These are phyloP conservation scores for Formica selysi DNA, from an alignment of 1,140 invertebrate genomes.

Conservation along the genomic window DNA sequence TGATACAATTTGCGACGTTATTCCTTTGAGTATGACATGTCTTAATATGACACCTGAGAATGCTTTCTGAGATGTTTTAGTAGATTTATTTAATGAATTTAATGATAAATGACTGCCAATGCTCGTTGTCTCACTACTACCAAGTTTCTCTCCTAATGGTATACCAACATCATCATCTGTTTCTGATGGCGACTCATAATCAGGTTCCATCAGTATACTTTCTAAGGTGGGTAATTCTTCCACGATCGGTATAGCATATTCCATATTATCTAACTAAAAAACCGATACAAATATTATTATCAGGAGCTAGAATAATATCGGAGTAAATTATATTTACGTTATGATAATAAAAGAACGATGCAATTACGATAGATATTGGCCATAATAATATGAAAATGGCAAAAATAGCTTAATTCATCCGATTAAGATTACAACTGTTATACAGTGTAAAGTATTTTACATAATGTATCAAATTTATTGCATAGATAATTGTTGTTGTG, in stretches of 20 bases:
- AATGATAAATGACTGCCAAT: slow-evolving; percentile 83
- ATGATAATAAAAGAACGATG: not conserved
- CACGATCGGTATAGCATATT: slow-evolving; percentile 93
- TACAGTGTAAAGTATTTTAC: slow-evolving; percentile 48
- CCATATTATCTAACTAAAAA: slow-evolving; percentile 91
- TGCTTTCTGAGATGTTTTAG: slow-evolving; percentile 83
- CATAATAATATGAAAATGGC: not conserved
- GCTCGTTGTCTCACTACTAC: slow-evolving; percentile 83
- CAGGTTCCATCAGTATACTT: slow-evolving; percentile 93
- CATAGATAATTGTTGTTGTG: not conserved
- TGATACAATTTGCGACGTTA: slow-evolving; percentile 94
- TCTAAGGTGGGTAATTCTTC: slow-evolving; percentile 93
- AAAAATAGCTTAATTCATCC: not conserved
- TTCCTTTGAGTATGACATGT: slow-evolving; percentile 93
- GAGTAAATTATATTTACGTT: not conserved
- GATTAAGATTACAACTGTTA: not conserved
- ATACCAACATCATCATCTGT: slow-evolving; percentile 87
- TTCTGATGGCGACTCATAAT: slow-evolving; percentile 88
- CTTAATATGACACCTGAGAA: slow-evolving; percentile 91
- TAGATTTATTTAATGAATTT: slow-evolving; percentile 84
- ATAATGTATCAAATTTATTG: slow-evolving; percentile 44
- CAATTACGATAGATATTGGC: not conserved
- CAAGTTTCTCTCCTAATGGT: slow-evolving; percentile 79
- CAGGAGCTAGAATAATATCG: not conserved
- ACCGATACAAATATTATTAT: slow-evolving; percentile 45